Conservation (phyloP, 1,140 invertebrate genomes). For the Atta cephalotes region DNA sequence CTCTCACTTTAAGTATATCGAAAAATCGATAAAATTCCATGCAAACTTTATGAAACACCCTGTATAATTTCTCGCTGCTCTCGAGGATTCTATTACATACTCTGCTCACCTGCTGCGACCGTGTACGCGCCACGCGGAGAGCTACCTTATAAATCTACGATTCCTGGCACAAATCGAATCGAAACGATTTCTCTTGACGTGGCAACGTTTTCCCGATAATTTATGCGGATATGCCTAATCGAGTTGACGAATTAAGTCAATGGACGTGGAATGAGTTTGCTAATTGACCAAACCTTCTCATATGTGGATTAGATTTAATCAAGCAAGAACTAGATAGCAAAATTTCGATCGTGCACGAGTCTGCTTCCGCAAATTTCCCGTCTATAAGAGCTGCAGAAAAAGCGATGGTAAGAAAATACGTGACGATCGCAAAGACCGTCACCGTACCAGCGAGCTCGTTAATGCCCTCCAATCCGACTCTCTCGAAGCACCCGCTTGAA, state of each 20-base stretch:
- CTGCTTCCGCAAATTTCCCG: background rate
- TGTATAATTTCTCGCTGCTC: slow-evolving; percentile 33
- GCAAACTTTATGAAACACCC: slow-evolving; percentile 19
- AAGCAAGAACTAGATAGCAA: slow-evolving; percentile 43
- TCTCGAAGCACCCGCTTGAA: slow-evolving; percentile 48
- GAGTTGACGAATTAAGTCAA: slow-evolving; percentile 53
- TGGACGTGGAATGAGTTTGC: slow-evolving; percentile 47
- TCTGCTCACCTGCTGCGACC: slow-evolving; percentile 41
- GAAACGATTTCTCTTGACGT: slow-evolving; percentile 60
- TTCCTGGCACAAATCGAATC: slow-evolving; percentile 42
- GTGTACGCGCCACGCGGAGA: slow-evolving; percentile 38
- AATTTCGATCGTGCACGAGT: slow-evolving; percentile 26
- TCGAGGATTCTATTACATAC: slow-evolving; percentile 47
- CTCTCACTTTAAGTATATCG: background rate
- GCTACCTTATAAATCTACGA: slow-evolving; percentile 54
- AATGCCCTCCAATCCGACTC: slow-evolving; percentile 52
- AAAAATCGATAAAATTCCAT: background rate
- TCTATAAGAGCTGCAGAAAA: background rate
- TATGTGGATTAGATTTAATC: slow-evolving; percentile 55
- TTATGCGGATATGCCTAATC: slow-evolving; percentile 43
- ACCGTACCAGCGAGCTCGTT: slow-evolving; percentile 23
- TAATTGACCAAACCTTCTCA: slow-evolving; percentile 32
- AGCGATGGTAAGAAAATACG: background rate
- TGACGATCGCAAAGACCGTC: slow-evolving; percentile 25
- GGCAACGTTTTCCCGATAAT: slow-evolving; percentile 34